phyloP scores from a whole-genome alignment of 1,140 invertebrate genomes.

The Leptestheria dahalacensis region DNA sequence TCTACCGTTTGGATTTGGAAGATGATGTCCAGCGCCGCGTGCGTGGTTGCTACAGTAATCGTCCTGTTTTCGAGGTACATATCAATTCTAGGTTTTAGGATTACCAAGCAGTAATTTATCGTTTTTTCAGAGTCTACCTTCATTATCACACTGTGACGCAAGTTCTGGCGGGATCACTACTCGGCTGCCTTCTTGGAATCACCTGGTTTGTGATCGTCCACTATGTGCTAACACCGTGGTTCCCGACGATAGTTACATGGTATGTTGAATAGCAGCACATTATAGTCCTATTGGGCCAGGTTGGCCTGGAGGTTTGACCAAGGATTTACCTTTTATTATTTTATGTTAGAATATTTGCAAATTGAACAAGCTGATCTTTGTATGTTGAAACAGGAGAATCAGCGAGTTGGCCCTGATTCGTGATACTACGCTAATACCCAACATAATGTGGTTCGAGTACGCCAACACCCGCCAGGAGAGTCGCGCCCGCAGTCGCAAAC shows the following conservation, averaged over 20 bases:
- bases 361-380: conserved; percentile 13
- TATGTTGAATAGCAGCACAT: conserved; percentile 32
- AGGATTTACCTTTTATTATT: conserved; percentile 5
- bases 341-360: conserved; percentile 20
- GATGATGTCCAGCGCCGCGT: conserved; percentile 43
- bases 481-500: conserved; percentile 59
- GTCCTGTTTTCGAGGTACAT: conserved; percentile 43
- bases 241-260: conserved; percentile 72
- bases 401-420: conserved; percentile 73
- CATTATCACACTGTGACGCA: conserved; percentile 72
- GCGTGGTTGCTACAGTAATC: conserved; percentile 40
- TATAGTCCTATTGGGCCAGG: neutral
- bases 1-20: conserved; percentile 37
- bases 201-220: conserved; percentile 66
- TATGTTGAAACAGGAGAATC: conserved; percentile 49
- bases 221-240: conserved; percentile 62
- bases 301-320: no score
- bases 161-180: conserved; percentile 56
- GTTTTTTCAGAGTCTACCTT: conserved; percentile 52
- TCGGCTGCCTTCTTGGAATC: conserved; percentile 50
- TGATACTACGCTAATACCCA: conserved; percentile 82
- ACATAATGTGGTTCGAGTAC: conserved; percentile 89
- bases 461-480: conserved; percentile 69
- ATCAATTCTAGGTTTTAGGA: conserved; percentile 1
- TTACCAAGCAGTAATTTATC: conserved; percentile 12